Evolutionary conservation across 92 coral and sea anemone genomes (phyloP), one percentile per base, ranked within the genome.

Genomic region (Pocillopora meandrina): DNA sequence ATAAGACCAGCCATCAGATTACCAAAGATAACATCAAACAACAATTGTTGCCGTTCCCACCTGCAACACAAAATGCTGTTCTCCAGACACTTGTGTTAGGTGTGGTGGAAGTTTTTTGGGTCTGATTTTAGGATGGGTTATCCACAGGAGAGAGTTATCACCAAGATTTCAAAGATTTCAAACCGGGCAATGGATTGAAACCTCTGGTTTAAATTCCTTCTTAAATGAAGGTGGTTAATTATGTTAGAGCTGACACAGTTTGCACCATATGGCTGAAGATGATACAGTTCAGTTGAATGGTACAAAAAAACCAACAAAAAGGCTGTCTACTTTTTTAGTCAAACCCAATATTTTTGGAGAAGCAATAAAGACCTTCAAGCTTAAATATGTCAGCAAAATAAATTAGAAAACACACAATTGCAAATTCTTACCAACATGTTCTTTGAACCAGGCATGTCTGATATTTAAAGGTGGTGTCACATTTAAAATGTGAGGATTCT

Each of bases 401-500:
- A 18, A 12, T 12, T 12, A n/a, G 49, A 14, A 71, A 71, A 9
- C 60, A 36, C 59, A 6, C 10, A 36, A 36, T 18, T 11, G n/a
- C 56, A 74, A 34, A 2, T 57, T 52, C 89, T 74, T 80, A 94
- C 98, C 97, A 73, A 92, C 88, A 81, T 93, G 95, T 56, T 93
- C 92, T 86, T 90, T 96, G 82, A 96, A 89, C 95, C 95, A 93
- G 56, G 81, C 82, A 13, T 94, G 98, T 6, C 81, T 88, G 89
- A 96, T 74, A 57, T 92, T 92, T 21, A 96, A 85, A 14, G 98
- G 98, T 61, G 94, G 98, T 55, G 93, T 92, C 61, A 96, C 79
- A 76, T 92, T 96, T 23, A 96, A 86, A 73, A 96, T 96, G 84
- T 96, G 98, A 10, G 98, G 87, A 77, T 94, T 96, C 81, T 92